phyloP scores from a whole-genome alignment of 2,888 invertebrate genomes.

The Aphidius colemani region DNA sequence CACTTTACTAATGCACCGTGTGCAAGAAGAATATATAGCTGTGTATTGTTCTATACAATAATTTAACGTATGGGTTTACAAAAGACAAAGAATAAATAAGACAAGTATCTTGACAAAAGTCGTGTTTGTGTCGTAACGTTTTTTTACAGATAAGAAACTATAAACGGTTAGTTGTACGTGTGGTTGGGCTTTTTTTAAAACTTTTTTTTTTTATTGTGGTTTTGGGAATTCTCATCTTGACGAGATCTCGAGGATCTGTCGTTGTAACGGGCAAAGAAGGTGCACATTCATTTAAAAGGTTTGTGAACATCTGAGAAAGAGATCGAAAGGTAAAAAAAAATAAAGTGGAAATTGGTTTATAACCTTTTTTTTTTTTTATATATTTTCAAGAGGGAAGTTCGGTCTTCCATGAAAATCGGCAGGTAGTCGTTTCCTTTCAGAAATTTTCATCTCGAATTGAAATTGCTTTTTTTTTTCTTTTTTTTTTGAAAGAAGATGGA shows the following conservation, averaged over 20 bases:
- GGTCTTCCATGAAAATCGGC: conserved; percentile 52
- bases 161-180: conserved; percentile 9
- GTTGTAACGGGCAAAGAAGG: conserved; percentile 16
- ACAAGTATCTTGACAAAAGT: conserved; percentile 27
- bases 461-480: conserved; percentile 17
- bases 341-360: conserved; percentile 22
- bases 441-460: too few species aligned
- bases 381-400: conserved; percentile 27
- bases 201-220: conserved; percentile 13
- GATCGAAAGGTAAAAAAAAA: conserved; percentile 10
- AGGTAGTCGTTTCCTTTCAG: conserved; percentile 44
- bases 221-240: conserved; percentile 20
- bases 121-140: conserved; percentile 33
- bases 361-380: conserved; percentile 10
- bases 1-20: conserved; percentile 16
- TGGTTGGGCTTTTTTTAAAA: neutral
- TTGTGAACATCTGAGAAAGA: conserved; percentile 3
- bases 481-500: conserved; percentile 18
- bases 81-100: conserved; percentile 1
- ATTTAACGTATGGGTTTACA: neutral
- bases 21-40: conserved; percentile 10
- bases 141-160: conserved; percentile 29
- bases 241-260: conserved; percentile 13
- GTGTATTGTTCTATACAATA: conserved; percentile 6
- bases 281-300: conserved; percentile 7